phyloP scores from a whole-genome alignment of 2,888 invertebrate species.

The Tipula helvola region DNA sequence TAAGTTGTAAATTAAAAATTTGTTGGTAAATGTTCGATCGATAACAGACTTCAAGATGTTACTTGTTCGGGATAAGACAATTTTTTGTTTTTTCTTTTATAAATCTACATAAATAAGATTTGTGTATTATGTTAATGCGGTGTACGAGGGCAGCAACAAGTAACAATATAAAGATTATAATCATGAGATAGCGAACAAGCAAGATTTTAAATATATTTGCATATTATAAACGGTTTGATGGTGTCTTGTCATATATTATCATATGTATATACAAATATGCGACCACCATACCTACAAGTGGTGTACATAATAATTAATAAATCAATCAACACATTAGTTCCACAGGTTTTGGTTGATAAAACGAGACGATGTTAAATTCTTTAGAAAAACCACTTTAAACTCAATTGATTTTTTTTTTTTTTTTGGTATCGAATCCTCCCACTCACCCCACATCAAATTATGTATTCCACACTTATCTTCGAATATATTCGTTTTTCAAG shows the following conservation, averaged over 20 bases:
- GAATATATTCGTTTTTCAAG: too few relatives aligned
- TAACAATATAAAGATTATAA: not conserved
- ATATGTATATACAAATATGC: too few relatives aligned
- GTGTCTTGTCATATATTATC: too few relatives aligned
- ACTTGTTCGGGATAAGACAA: not conserved
- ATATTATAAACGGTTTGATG: not conserved
- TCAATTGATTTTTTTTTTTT: too few relatives aligned
- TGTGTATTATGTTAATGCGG: not conserved
- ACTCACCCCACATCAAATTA: too few relatives aligned
- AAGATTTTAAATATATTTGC: not conserved
- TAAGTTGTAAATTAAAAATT: not conserved
- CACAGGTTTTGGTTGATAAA: not conserved
- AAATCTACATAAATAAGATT: not conserved
- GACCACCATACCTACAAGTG: not conserved
- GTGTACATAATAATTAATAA: not conserved
- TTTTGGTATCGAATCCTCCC: too few relatives aligned
- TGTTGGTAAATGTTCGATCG: not conserved
- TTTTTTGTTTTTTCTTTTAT: not conserved
- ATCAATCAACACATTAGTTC: not conserved
- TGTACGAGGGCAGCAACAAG: not conserved
- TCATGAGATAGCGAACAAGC: not conserved
- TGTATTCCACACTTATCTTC: too few relatives aligned
- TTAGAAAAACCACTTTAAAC: not conserved
- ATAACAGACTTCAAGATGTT: not conserved
- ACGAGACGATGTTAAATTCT: not conserved